Evolutionary conservation across 1,140 invertebrate species (phyloP).

Genomic region (Drosophila kurseongensis): DNA sequence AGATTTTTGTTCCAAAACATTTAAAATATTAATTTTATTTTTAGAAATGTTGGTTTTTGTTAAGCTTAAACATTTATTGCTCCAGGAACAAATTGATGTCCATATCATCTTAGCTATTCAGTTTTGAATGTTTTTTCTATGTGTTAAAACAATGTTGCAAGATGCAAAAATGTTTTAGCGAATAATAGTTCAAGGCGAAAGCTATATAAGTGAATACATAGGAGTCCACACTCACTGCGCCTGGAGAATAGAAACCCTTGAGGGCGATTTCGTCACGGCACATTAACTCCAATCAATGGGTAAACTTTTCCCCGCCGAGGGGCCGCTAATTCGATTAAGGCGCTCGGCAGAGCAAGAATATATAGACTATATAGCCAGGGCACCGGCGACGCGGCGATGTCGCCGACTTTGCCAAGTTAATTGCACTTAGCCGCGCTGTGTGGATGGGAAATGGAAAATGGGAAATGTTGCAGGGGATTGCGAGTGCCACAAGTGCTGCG

Average conservation of each 20-base stretch:
- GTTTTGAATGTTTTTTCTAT: too few relatives aligned
- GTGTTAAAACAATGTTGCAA: neutral
- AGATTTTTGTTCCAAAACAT: too few relatives aligned
- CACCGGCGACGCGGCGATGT: slow-evolving; percentile 19
- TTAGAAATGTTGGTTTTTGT: too few relatives aligned
- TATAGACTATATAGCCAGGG: slow-evolving; percentile 3
- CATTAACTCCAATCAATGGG: slow-evolving; percentile 78
- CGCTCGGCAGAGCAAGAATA: slow-evolving; percentile 56
- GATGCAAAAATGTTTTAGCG: slow-evolving; percentile 18
- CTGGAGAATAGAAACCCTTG: slow-evolving; percentile 35
- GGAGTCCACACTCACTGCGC: slow-evolving; percentile 4
- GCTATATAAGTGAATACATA: slow-evolving; percentile 12
- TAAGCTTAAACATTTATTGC: too few relatives aligned
- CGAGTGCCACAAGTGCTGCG: slow-evolving; percentile 42
- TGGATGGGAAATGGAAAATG: slow-evolving; percentile 37
- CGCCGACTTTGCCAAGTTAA: slow-evolving; percentile 64
- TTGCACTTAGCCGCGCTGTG: slow-evolving; percentile 41
- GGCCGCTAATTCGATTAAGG: slow-evolving; percentile 73
- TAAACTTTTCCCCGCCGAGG: slow-evolving; percentile 13
- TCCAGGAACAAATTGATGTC: too few relatives aligned
- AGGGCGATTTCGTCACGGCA: slow-evolving; percentile 46
- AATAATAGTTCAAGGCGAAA: slow-evolving; percentile 43
- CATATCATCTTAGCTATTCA: too few relatives aligned
- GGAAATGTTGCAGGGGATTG: slow-evolving; percentile 22
- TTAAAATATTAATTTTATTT: too few relatives aligned